Evolutionary conservation across 2,113 vertebrate genomes (phyloP).

Genomic region (Callipepla squamata): DNA sequence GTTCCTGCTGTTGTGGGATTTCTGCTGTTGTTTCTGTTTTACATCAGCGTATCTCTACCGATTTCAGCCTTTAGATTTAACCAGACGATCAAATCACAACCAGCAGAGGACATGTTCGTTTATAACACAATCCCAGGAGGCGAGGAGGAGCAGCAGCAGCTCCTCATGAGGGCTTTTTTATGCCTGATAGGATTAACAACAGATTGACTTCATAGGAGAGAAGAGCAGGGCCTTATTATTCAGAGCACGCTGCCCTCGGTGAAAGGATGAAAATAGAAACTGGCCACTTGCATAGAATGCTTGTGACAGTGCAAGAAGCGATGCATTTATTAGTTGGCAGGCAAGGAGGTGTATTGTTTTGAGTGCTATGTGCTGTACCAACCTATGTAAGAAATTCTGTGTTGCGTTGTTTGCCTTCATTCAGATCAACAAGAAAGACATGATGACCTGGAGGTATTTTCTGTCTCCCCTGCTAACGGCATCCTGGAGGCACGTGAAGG

Average conservation of each 20-base stretch:
- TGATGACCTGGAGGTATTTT: constrained; percentile 66
- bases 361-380: neutral
- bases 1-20: neutral
- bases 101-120: neutral
- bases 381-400: neutral
- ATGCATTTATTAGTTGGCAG: neutral
- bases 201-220: neutral
- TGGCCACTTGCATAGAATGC: neutral
- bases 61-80: neutral
- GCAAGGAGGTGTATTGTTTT: neutral
- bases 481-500: constrained; percentile 72
- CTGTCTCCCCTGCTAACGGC: constrained; percentile 79
- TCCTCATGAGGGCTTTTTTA: neutral
- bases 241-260: neutral
- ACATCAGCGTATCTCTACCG: neutral
- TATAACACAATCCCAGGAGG: neutral
- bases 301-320: neutral
- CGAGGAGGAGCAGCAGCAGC: neutral
- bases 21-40: too few species aligned
- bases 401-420: neutral
- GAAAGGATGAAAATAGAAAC: neutral
- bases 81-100: neutral
- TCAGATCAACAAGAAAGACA: constrained; percentile 54
- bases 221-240: neutral
- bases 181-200: neutral